Conservation (phyloP, 2,113 vertebrate genomes). For the Thymallus thymallus region DNA sequence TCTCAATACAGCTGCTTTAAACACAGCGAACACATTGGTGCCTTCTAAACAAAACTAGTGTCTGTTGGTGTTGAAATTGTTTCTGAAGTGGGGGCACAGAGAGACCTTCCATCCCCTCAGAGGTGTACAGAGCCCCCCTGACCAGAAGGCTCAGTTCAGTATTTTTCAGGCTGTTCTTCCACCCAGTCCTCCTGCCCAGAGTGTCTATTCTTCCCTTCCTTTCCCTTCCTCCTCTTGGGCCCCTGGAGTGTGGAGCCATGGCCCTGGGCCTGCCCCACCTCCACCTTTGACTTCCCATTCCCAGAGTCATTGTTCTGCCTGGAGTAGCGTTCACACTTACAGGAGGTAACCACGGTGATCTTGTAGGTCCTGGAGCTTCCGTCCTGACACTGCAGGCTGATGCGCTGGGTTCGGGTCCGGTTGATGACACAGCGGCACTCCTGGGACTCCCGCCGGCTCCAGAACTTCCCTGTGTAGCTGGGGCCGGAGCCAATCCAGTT, state of each 20-base stretch:
- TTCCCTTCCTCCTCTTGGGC: constrained; percentile 74
- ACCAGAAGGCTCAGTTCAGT: constrained; percentile 35
- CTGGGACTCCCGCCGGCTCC: constrained; percentile 83
- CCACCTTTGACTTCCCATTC: constrained; percentile 73
- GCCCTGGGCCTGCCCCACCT: constrained; percentile 72
- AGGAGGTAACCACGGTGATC: constrained; percentile 90
- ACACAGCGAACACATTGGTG: not conserved
- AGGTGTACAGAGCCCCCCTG: not conserved
- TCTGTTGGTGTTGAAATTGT: not conserved
- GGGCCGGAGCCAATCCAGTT: constrained; percentile 92
- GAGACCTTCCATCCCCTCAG: not conserved
- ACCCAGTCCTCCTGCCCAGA: constrained; percentile 65
- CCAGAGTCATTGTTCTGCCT: constrained; percentile 89
- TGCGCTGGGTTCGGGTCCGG: constrained; percentile 86
- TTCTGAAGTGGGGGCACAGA: not conserved
- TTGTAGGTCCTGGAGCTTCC: constrained; percentile 93
- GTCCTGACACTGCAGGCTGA: constrained; percentile 88
- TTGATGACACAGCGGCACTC: constrained; percentile 95
- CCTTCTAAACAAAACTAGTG: not conserved
- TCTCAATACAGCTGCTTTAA: not conserved
- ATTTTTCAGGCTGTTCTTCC: constrained; percentile 39
- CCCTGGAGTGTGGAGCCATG: constrained; percentile 66
- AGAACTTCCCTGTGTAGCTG: constrained; percentile 82
- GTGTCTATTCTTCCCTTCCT: constrained; percentile 67
- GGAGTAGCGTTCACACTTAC: constrained; percentile 91